A percentile compares a stretch with the other conserved stretches of the same genome.
Conservation (phyloP, 2,888 invertebrate species). For the Caenorhabditis zanzibari region DNA sequence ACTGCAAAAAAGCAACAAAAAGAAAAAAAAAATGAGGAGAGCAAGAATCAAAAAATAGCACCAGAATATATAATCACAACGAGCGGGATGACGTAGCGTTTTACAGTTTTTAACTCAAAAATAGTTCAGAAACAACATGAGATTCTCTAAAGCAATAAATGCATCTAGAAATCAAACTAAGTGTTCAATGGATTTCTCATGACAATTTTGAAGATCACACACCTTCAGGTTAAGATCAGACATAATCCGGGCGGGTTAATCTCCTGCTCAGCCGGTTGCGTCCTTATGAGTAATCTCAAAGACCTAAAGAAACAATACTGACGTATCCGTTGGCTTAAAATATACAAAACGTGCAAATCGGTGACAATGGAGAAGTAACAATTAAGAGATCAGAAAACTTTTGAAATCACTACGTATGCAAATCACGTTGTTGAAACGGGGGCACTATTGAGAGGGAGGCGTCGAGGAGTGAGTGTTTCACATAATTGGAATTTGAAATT, state of each 20-base stretch:
- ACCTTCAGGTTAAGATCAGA: conserved; percentile 37
- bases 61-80: background rate
- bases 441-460: conserved; percentile 36
- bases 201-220: conserved; percentile 18
- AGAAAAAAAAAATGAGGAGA: background rate
- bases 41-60: conserved; percentile 23
- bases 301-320: conserved; percentile 3
- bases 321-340: background rate
- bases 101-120: too few relatives aligned
- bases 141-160: too few relatives aligned
- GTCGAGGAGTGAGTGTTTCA: conserved; percentile 39
- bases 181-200: background rate
- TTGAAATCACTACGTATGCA: conserved; percentile 25
- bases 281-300: conserved; percentile 38
- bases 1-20: background rate
- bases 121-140: too few relatives aligned
- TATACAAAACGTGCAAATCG: conserved; percentile 1
- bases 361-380: conserved; percentile 25
- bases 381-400: conserved; percentile 36
- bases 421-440: conserved; percentile 5
- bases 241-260: conserved; percentile 50
- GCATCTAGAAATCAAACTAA: background rate
- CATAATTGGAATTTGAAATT: conserved; percentile 29
- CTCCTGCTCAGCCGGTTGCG: conserved; percentile 52
- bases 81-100: too few relatives aligned